Conservation (phyloP, 2,797 vertebrate species). For the Momotus momota region DNA sequence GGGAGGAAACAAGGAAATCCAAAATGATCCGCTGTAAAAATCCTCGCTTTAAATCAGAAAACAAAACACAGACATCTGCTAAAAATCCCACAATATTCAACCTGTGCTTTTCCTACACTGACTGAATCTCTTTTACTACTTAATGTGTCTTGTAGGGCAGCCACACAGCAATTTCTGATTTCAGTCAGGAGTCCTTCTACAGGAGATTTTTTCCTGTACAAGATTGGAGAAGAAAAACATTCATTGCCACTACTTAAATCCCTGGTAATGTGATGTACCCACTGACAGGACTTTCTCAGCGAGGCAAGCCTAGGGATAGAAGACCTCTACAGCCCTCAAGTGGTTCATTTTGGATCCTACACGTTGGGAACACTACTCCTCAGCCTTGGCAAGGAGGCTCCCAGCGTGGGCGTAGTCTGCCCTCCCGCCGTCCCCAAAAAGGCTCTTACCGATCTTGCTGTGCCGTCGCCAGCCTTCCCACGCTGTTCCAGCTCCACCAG, state of each 20-base stretch:
- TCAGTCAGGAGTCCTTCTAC: background rate
- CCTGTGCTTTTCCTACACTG: background rate
- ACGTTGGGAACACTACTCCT: fast-evolving
- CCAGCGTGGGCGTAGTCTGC: fast-evolving
- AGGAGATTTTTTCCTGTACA: background rate
- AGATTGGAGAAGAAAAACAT: background rate
- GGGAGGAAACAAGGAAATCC: background rate
- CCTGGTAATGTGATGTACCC: fast-evolving
- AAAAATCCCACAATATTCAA: background rate
- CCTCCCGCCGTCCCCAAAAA: background rate
- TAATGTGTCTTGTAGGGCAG: background rate
- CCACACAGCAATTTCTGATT: background rate
- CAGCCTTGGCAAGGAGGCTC: background rate
- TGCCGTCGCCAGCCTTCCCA: background rate
- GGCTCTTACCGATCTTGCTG: fast-evolving
- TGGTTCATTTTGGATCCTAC: background rate
- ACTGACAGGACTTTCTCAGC: background rate
- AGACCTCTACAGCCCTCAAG: slow-evolving; percentile 50
- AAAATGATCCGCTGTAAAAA: background rate
- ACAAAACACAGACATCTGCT: background rate
- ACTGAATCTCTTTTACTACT: background rate
- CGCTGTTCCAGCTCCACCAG: background rate
- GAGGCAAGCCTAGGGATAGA: fast-evolving
- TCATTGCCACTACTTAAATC: background rate
- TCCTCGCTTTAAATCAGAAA: background rate